Percentiles rank a stretch among this genome's conserved stretches.
Evolutionary conservation across 2,888 invertebrate genomes (phyloP).

Genomic region (Stratiomys singularior): DNA sequence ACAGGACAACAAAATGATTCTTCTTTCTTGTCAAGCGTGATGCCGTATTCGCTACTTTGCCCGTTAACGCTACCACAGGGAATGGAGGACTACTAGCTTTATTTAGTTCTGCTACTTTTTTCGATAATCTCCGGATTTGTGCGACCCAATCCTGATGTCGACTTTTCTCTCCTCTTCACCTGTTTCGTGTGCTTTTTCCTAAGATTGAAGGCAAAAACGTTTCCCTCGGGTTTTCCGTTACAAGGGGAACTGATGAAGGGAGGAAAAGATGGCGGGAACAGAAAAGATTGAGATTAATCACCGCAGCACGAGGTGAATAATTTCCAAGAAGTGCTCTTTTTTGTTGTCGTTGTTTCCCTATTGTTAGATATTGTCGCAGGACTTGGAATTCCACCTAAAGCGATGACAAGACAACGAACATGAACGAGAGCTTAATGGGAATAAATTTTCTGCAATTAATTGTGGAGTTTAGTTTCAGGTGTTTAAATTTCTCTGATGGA

Average conservation of each 20-base stretch:
- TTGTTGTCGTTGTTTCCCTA: conserved; percentile 28
- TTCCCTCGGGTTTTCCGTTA: neutral
- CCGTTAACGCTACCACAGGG: neutral
- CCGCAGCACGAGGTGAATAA: conserved; percentile 40
- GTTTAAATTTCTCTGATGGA: neutral
- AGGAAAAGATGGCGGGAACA: neutral
- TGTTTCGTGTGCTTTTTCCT: neutral
- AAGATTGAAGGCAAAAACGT: neutral
- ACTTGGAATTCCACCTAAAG: neutral
- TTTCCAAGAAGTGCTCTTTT: conserved; percentile 15
- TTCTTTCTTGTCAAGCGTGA: conserved; percentile 20
- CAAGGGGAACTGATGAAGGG: neutral
- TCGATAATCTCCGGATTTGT: conserved; percentile 31
- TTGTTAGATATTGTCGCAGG: conserved; percentile 21
- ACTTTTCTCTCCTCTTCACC: neutral
- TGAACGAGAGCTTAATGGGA: conserved; percentile 21
- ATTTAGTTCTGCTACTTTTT: conserved; percentile 15
- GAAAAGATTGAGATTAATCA: conserved; percentile 39
- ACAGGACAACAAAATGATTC: conserved; percentile 14
- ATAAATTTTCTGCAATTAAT: conserved; percentile 31
- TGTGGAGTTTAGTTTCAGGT: conserved; percentile 24
- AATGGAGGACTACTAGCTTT: neutral
- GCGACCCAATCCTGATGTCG: conserved; percentile 27
- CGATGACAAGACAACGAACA: conserved; percentile 31
- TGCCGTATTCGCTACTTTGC: neutral